Evolutionary conservation across 2,113 vertebrate genomes (phyloP), one percentile per base, ranked within the genome.

Genomic region (Isurus oxyrinchus): DNA sequence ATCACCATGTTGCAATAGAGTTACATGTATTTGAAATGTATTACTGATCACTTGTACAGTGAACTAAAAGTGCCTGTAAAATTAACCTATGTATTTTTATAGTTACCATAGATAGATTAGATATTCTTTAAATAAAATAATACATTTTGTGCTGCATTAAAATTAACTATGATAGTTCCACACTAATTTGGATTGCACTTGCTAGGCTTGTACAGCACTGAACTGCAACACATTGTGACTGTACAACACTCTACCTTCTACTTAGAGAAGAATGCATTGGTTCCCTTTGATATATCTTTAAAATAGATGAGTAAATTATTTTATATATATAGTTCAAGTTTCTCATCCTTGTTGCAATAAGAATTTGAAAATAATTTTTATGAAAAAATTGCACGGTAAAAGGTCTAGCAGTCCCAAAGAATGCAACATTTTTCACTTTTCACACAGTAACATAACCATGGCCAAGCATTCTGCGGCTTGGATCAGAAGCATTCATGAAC

Each of bases 341-440:
- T 40, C 8, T 8, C 49, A 87, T 49, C 23, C 44, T 53, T 25
- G 40, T 1, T 53, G 49, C 49, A 76, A 8, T 35, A 35, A 10
- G 31, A 76, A 35, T 76, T n/a, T 19, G 16, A 66, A 66, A 66
- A 66, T 84, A 84, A 16, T 84, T 84, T 35, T 35, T 84, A 84
- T 19, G 31, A 84, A 31, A 49, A 49, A 49, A 49, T 10, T 35
- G 35, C 93, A 95, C 23, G 5, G 44, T 53, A 72, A 95, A 25
- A 69, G 49, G 11, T n/a, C 55, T 59, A 35, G 55, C 25, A 59
- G 31, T 72, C 10, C 21, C 13, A 67, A 69, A 44, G 40, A 95
- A 53, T 13, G 94, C 57, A 44, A 90, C 87, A 95, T 55, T 95
- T 69, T 95, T 11, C 94, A 95, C 66, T 72, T 76, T 95, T 13